A percentile compares a stretch with the other conserved stretches of the same genome.
These are phyloP conservation scores for Lates japonicus DNA, from an alignment of 2,797 vertebrate genomes.

Conservation along the genomic window DNA sequence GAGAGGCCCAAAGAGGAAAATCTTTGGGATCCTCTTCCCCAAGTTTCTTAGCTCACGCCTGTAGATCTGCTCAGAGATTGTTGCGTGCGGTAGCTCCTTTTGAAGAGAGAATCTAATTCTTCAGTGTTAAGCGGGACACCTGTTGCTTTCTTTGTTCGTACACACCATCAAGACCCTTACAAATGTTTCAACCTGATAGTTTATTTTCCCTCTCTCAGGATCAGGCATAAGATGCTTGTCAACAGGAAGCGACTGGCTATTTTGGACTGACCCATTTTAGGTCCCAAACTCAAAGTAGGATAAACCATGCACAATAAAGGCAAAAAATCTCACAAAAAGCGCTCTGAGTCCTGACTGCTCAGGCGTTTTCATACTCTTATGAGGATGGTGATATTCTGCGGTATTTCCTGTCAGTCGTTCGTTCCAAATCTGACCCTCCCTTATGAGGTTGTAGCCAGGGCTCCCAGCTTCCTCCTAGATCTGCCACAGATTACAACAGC, in stretches of 20 bases:
- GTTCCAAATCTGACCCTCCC: conserved; percentile 75
- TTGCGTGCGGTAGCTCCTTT: not conserved
- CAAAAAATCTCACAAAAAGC: conserved; percentile 18
- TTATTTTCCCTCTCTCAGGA: not conserved
- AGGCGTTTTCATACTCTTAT: conserved; percentile 38
- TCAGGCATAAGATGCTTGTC: not conserved
- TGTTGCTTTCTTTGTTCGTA: not conserved
- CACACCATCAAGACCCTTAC: not conserved
- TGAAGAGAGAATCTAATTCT: not conserved
- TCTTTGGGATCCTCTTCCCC: conserved; percentile 34
- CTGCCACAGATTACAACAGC: conserved; percentile 71
- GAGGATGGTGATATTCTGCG: conserved; percentile 70
- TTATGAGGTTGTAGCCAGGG: conserved; percentile 74
- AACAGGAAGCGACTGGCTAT: not conserved
- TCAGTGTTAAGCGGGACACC: not conserved
- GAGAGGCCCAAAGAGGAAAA: conserved; percentile 54
- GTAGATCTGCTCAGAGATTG: not conserved
- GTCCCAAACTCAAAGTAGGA: not conserved
- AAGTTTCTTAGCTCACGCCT: not conserved
- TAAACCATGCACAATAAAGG: conserved; percentile 14
- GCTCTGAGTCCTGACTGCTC: conserved; percentile 24
- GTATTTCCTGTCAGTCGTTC: conserved; percentile 79
- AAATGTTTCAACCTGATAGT: not conserved
- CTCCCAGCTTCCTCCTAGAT: conserved; percentile 72
- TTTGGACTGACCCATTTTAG: not conserved